phyloP scores from a whole-genome alignment of 2,888 invertebrate species.

The Hydropsyche betteni region DNA sequence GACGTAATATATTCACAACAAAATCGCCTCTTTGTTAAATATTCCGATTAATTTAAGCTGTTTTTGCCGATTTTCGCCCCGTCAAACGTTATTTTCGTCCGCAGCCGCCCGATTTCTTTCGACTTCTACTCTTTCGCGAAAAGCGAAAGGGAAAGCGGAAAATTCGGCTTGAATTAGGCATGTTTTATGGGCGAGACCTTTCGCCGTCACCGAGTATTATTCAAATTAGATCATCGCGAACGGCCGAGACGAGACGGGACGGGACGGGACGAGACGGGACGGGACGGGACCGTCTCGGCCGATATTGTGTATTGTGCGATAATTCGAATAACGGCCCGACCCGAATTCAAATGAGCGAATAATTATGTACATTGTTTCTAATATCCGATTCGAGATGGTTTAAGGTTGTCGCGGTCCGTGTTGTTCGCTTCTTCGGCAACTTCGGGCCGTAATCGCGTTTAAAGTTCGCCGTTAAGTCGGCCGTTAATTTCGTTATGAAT shows the following conservation, averaged over 20 bases:
- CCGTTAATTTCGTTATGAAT: too few relatives aligned
- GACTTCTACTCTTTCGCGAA: neutral
- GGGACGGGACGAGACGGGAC: neutral
- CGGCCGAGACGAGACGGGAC: neutral
- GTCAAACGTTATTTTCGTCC: neutral
- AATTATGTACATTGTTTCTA: slow-evolving; percentile 11
- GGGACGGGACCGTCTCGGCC: too few relatives aligned
- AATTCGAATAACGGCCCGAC: slow-evolving; percentile 9
- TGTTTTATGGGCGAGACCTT: slow-evolving; percentile 30
- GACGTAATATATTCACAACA: neutral
- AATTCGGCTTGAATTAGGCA: slow-evolving; percentile 14
- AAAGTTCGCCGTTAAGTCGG: too few relatives aligned
- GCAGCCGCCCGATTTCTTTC: neutral
- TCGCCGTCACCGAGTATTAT: slow-evolving; percentile 23
- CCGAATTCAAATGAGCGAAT: slow-evolving; percentile 26
- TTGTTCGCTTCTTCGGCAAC: too few relatives aligned
- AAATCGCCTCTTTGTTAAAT: slow-evolving; percentile 20
- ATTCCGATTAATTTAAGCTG: slow-evolving; percentile 32
- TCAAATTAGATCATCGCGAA: slow-evolving; percentile 17
- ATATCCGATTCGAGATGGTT: too few relatives aligned
- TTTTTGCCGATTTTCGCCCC: slow-evolving; percentile 17
- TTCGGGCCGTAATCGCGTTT: too few relatives aligned
- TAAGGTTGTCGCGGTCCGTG: too few relatives aligned
- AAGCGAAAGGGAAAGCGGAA: slow-evolving; percentile 6
- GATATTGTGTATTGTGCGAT: neutral